These are phyloP conservation scores for Hapalemur alaotrensis DNA, from an alignment of 2,797 vertebrate species.

Conservation along the genomic window DNA sequence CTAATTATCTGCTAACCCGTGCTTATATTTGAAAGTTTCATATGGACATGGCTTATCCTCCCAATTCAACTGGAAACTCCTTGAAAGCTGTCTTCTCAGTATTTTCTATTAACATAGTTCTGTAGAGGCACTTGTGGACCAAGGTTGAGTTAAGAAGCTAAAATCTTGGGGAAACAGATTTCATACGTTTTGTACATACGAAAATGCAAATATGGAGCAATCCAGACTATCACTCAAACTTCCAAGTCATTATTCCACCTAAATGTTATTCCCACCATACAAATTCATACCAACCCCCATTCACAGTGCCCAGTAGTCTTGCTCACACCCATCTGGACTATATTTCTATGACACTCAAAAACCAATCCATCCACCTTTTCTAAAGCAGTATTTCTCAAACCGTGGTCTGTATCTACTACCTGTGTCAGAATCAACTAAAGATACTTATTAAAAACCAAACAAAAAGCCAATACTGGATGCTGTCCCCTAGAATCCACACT, in stretches of 20 bases:
- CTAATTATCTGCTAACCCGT: neutral
- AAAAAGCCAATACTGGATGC: neutral
- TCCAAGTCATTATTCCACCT: neutral
- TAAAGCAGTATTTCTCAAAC: neutral
- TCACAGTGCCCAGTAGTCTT: neutral
- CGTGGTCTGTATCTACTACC: neutral
- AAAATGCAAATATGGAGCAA: neutral
- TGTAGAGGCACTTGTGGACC: neutral
- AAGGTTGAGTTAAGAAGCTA: neutral
- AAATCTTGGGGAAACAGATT: neutral
- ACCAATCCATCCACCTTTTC: neutral
- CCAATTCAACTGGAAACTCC: neutral
- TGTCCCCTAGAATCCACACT: neutral
- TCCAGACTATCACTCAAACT: neutral
- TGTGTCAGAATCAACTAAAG: neutral
- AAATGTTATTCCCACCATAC: neutral
- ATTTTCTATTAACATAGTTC: neutral
- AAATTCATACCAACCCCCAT: neutral
- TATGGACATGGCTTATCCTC: neutral
- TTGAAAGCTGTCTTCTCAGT: neutral
- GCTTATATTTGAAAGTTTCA: neutral
- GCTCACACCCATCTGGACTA: neutral
- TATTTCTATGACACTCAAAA: neutral
- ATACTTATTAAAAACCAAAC: neutral
- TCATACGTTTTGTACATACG: neutral